phyloP scores from a whole-genome alignment of 2,113 vertebrate genomes.

The Cyanoderma ruficeps region DNA sequence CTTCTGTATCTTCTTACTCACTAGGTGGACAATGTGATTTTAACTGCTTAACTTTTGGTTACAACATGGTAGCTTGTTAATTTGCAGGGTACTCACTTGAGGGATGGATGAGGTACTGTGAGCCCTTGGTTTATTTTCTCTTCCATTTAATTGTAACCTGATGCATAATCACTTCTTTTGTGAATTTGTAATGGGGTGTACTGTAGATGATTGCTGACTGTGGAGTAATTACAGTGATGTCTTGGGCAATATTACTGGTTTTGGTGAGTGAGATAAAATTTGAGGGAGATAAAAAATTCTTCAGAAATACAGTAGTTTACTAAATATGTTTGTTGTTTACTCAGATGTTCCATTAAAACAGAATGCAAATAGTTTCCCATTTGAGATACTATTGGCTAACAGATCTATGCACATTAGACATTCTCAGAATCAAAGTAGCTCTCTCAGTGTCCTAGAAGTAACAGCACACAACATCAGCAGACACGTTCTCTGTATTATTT shows the following conservation, averaged over 20 bases:
- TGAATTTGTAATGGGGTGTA: background rate
- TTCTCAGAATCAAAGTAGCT: background rate
- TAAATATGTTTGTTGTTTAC: background rate
- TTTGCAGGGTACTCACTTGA: background rate
- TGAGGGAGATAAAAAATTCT: background rate
- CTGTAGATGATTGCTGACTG: background rate
- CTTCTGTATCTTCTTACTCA: fast-evolving
- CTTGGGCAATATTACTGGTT: background rate
- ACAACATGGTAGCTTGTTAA: background rate
- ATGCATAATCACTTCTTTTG: background rate
- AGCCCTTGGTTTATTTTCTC: background rate
- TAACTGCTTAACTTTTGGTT: background rate
- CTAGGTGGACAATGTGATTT: background rate
- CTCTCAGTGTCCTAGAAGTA: background rate
- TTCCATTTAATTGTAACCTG: background rate
- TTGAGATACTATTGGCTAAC: background rate
- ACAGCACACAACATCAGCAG: background rate
- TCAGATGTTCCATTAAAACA: background rate
- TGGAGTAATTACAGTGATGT: background rate
- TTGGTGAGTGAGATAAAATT: background rate
- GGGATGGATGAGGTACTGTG: background rate
- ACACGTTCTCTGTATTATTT: background rate
- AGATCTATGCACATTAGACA: background rate
- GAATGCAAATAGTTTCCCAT: background rate
- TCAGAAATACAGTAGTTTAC: background rate